Base-by-base conservation (phyloP, 1,140 invertebrate genomes). In the Lineus longissimus region DNA sequence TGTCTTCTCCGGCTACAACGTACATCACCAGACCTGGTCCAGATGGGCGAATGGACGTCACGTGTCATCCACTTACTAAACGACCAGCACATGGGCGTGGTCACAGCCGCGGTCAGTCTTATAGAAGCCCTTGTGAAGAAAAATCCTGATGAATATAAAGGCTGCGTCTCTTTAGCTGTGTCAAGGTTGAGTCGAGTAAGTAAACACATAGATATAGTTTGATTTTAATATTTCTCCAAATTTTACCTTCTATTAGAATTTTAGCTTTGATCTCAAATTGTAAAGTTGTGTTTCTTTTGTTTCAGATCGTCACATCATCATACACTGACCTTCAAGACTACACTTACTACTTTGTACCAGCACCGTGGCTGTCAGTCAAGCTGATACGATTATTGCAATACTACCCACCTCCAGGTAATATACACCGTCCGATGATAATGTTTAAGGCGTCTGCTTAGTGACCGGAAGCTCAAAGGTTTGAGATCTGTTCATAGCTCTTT, bases 331-430 rank as follows among this genome's bases (percentile, higher is more conserved):
- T 98, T 59, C 96, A 98, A 85, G 97, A 99, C 83, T 99, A 99
- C 79, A 99, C 97, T 0, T 99, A 99, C 81, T 99, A 99, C 77
- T 99, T 99, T 87, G 97, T 99, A 40, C 96, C 97, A 64, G 97
- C 97, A 30, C 97, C 97, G 15, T 99, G 97, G 97, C 86, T 99
- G 0, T 98, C 95, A 60, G 96, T 99, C 2, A 99, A 99, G 85
- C 84, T 99, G 55, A 84, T 99, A 61, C 86, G 95, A 70, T 85
- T 99, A 59, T 83, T 99, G 63, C 97, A 99, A 84, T 99, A 99
- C 81, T 99, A 99, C 79, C 95, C 94, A 62, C 95, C 96, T 29
- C 94, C 95, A 76, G 91, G 91, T 87, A 88, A 76, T n/a, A 41
- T 40, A 13, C 2, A n/a, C n/a, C n/a, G n/a, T n/a, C n/a, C n/a